phyloP scores from a whole-genome alignment of 2,888 invertebrate genomes.

The Aleiodes leptofemur region DNA sequence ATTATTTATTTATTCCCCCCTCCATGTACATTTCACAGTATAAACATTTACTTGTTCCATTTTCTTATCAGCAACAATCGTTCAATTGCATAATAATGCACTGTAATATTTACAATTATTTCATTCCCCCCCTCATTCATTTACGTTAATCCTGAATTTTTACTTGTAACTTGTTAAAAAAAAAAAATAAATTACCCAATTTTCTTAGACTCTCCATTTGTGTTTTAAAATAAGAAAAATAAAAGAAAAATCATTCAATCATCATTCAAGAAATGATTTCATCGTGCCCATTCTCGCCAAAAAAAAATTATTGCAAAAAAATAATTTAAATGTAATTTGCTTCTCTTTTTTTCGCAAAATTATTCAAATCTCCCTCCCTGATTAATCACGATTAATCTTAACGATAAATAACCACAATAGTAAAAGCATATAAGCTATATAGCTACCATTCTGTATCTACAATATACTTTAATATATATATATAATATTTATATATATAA shows the following conservation, averaged over 20 bases:
- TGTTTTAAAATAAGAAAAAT: too few relatives aligned
- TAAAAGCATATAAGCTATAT: conserved; percentile 75
- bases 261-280: background rate
- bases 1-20: background rate
- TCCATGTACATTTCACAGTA: conserved; percentile 8
- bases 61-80: conserved; percentile 27
- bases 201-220: background rate
- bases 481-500: conserved; percentile 46
- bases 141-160: conserved; percentile 36
- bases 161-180: background rate
- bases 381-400: conserved; percentile 63
- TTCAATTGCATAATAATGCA: conserved; percentile 10
- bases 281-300: conserved; percentile 13
- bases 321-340: conserved; percentile 9
- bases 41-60: conserved; percentile 22
- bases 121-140: background rate
- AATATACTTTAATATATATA: conserved; percentile 57
- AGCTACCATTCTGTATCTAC: conserved; percentile 70
- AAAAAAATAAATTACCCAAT: background rate
- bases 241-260: too few relatives aligned
- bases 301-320: background rate
- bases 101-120: conserved; percentile 32
- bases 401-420: conserved; percentile 71
- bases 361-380: conserved; percentile 38
- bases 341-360: conserved; percentile 2